These are phyloP conservation scores for Bolinopsis microptera DNA, from an alignment of 37 sponge, comb jelly and placozoan species.

Conservation along the genomic window DNA sequence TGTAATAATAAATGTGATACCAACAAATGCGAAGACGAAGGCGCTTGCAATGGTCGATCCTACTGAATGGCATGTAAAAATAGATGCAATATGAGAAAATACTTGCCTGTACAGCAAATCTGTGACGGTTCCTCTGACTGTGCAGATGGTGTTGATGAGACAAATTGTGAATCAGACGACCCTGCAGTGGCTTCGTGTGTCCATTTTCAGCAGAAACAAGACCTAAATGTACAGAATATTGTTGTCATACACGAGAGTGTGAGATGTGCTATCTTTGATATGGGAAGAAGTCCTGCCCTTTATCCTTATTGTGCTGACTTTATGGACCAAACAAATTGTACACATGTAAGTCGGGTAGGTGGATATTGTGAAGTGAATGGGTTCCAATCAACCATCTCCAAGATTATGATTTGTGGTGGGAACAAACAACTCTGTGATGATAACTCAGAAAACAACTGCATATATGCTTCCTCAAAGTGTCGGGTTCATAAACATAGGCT, in stretches of 20 bases:
- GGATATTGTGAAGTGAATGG: background rate
- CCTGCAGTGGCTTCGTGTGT: background rate
- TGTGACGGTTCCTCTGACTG: background rate
- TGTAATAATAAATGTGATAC: background rate
- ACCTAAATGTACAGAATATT: background rate
- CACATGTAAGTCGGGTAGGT: background rate
- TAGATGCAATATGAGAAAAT: background rate
- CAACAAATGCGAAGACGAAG: background rate
- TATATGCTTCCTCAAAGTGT: background rate
- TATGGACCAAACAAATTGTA: slow-evolving; percentile 24
- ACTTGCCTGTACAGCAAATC: background rate
- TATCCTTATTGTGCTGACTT: slow-evolving; percentile 10
- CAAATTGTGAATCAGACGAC: background rate
- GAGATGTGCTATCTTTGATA: background rate
- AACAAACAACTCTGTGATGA: background rate
- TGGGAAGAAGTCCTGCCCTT: background rate
- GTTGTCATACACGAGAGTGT: background rate
- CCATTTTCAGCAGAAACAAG: background rate
- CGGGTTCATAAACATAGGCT: slow-evolving; percentile 5
- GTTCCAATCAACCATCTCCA: background rate
- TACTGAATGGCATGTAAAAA: background rate
- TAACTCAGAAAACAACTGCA: background rate
- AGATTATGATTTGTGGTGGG: background rate
- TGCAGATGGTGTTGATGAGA: background rate
- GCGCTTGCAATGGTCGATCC: background rate